Conservation (phyloP, 2,797 vertebrate species). For the Hafferia zeledoni region DNA sequence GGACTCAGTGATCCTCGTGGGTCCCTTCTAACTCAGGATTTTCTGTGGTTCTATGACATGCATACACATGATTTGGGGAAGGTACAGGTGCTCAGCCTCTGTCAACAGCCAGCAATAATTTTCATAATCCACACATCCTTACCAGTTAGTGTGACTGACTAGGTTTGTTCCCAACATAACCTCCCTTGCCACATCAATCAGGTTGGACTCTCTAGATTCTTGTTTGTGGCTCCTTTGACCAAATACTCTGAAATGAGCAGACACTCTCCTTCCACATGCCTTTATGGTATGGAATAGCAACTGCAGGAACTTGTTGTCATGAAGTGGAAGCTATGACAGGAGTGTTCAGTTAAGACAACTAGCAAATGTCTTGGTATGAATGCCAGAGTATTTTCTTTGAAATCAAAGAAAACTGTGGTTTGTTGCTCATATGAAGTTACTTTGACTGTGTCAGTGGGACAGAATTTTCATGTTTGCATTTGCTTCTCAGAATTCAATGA, state of each 20-base stretch:
- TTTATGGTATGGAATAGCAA: neutral
- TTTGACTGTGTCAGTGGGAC: rapidly evolving
- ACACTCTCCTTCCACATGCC: rapidly evolving
- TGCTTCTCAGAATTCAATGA: neutral
- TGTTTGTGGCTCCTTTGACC: neutral
- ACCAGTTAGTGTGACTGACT: neutral
- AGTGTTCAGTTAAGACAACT: neutral
- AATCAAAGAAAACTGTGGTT: neutral
- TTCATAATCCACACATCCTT: neutral
- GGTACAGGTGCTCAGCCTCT: neutral
- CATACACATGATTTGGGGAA: rapidly evolving
- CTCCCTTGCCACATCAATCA: neutral
- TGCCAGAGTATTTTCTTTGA: neutral
- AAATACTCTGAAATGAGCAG: neutral
- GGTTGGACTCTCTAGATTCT: neutral
- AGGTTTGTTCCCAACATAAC: neutral
- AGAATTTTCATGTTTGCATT: neutral
- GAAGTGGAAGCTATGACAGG: neutral
- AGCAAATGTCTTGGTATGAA: neutral
- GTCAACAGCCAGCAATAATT: neutral
- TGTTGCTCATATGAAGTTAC: neutral
- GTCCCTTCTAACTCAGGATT: neutral
- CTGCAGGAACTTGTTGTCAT: neutral
- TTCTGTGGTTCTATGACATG: neutral
- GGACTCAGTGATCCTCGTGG: neutral